A percentile compares a stretch with the other conserved stretches of the same genome.
These are phyloP conservation scores for Neomonachus schauinslandi DNA, from an alignment of 2,113 vertebrate species.

Conservation along the genomic window DNA sequence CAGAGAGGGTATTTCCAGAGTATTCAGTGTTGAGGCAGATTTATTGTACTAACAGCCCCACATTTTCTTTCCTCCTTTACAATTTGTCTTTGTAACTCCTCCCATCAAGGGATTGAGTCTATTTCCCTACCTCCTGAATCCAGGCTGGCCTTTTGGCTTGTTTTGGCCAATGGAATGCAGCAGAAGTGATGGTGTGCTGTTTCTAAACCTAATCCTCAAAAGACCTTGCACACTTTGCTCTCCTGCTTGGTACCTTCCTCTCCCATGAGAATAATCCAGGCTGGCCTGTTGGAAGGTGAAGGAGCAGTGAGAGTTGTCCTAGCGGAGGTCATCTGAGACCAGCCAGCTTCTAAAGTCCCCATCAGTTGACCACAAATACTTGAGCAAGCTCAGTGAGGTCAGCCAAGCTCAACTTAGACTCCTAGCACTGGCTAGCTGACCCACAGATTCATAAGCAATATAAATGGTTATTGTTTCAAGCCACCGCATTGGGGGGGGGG, in stretches of 20 bases:
- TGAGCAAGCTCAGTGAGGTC: not conserved
- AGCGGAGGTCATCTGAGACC: not conserved
- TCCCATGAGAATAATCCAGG: not conserved
- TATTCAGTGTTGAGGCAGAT: not conserved
- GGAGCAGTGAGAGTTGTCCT: not conserved
- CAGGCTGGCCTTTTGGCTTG: not conserved
- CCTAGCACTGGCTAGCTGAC: not conserved
- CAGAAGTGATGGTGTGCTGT: not conserved
- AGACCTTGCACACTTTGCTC: not conserved
- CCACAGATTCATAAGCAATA: not conserved
- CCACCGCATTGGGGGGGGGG: not conserved
- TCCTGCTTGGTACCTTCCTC: not conserved
- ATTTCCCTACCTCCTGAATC: not conserved
- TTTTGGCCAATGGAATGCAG: not conserved
- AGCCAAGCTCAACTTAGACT: not conserved
- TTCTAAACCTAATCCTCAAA: not conserved
- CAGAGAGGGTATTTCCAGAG: constrained; percentile 8
- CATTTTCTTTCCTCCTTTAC: not conserved
- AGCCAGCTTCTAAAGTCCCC: not conserved
- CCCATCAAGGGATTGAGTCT: not conserved
- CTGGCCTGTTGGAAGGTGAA: not conserved
- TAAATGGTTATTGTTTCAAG: not conserved
- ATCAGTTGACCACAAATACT: not conserved
- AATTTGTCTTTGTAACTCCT: not conserved
- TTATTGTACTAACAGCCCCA: not conserved